Evolutionary conservation across 1,140 invertebrate genomes (phyloP).

Genomic region (Augochlora pura): DNA sequence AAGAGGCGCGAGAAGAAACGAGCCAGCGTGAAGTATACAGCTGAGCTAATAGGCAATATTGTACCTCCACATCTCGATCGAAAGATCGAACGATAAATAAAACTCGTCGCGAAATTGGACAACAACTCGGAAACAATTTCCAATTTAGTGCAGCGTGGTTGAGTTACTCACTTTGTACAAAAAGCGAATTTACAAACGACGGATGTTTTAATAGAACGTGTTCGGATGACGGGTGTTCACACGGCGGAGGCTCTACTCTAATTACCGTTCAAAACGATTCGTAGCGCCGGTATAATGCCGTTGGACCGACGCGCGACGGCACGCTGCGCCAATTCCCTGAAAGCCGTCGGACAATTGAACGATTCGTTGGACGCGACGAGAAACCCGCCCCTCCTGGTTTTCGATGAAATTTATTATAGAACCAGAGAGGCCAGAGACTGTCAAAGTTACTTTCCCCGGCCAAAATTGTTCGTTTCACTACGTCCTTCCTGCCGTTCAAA

Average conservation of each 20-base stretch:
- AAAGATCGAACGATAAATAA: too few relatives aligned
- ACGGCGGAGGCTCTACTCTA: conserved; percentile 7
- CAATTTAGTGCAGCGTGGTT: too few relatives aligned
- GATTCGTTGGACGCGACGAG: neutral
- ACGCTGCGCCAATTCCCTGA: conserved; percentile 27
- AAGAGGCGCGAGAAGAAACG: too few relatives aligned
- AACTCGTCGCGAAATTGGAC: too few relatives aligned
- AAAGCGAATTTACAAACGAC: too few relatives aligned
- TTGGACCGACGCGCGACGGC: neutral
- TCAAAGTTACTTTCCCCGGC: neutral
- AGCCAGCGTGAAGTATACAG: too few relatives aligned
- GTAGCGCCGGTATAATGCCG: conserved; percentile 24
- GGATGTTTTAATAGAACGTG: too few relatives aligned
- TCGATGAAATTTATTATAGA: neutral
- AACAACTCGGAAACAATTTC: too few relatives aligned
- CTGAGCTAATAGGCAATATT: too few relatives aligned
- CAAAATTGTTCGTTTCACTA: neutral
- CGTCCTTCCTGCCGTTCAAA: neutral
- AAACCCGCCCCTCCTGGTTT: neutral
- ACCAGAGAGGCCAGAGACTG: neutral
- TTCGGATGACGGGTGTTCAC: too few relatives aligned
- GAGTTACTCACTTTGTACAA: too few relatives aligned
- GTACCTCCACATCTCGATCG: too few relatives aligned
- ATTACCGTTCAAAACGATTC: conserved; percentile 49
- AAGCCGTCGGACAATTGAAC: neutral